Base-by-base conservation (phyloP, 2,888 invertebrate genomes). In the Limnephilus rhombicus region DNA sequence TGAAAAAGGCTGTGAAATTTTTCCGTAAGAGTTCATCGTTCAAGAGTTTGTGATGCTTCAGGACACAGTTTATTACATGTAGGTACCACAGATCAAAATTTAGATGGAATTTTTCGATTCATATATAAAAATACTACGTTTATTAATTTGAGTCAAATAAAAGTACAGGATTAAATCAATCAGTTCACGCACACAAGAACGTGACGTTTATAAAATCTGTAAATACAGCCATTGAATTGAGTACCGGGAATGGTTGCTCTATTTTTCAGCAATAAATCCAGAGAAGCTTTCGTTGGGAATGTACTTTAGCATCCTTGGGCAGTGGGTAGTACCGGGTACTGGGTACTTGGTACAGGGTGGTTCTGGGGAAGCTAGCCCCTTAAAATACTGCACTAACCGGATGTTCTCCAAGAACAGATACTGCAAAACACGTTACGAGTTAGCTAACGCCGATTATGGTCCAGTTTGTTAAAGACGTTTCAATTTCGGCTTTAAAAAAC, bases 201-300 rank as follows among this genome's bases (percentile, higher is more conserved):
- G 34, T 82, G 82, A 82, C 82, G 34, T 34, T 82, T 34, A 18
- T 13, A 34, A 68, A 82, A 82, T 82, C 34, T 34, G 82, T 82
- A 34, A 82, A 82, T 86, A 81, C 86, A 80, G 81, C 88, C 87
- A 86, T 53, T 83, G 91, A 83, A 91, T 88, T 91, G 88, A 53
- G 80, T 53, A 87, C 53, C 45, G 29, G 41, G 80, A 15, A 89
- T 80, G 29, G 80, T 85, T 53, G 89, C 90, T 37, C 92, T 83
- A 89, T 92, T 92, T 90, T 86, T 89, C 91, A 86, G 91, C 92
- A 34, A 93, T 93, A 93, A 93, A 93, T 93, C 91, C 90, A 83
- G 81, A 89, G 80, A 85, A 82, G 91, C 91, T 93, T 93, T 93
- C 91, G 24, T 68, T 68, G 68, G n/a, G 9, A n/a, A 68, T 68